Conservation (phyloP, 2,888 invertebrate species). For the Ochropleura leucogaster region DNA sequence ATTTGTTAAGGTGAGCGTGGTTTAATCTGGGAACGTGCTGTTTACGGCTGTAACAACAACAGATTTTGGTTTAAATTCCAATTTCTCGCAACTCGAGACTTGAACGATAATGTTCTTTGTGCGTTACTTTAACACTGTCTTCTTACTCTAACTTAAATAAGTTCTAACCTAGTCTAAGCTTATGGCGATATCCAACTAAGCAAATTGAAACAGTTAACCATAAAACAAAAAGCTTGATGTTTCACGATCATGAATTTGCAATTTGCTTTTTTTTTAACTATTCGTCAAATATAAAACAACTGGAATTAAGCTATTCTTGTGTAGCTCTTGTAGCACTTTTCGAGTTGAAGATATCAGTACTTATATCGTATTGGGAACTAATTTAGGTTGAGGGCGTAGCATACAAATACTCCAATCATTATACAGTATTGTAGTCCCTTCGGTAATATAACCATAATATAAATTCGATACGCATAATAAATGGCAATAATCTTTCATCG, state of each 20-base stretch:
- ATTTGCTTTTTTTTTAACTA: background rate
- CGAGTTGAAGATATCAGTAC: too few species aligned
- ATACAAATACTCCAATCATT: background rate
- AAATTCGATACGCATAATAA: conserved; percentile 45
- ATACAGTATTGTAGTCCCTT: conserved; percentile 12
- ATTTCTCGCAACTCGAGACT: conserved; percentile 17
- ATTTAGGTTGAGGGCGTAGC: background rate
- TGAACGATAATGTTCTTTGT: conserved; percentile 14
- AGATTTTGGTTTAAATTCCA: conserved; percentile 34
- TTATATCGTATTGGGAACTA: background rate
- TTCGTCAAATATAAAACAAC: background rate
- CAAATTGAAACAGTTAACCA: background rate
- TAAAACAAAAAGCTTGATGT: background rate
- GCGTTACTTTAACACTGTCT: background rate
- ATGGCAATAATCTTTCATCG: conserved; percentile 50
- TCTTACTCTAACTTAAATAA: background rate
- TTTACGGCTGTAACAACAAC: conserved; percentile 41
- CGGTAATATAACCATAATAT: conserved; percentile 16
- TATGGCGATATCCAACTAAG: background rate
- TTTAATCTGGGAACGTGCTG: conserved; percentile 54
- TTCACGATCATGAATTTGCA: background rate
- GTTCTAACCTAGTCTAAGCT: background rate
- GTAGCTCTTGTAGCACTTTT: conserved; percentile 32
- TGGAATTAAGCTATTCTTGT: background rate
- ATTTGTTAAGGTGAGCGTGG: conserved; percentile 57